Evolutionary conservation across 2,888 invertebrate genomes (phyloP).

Genomic region (Drosophila flavopinicola): DNA sequence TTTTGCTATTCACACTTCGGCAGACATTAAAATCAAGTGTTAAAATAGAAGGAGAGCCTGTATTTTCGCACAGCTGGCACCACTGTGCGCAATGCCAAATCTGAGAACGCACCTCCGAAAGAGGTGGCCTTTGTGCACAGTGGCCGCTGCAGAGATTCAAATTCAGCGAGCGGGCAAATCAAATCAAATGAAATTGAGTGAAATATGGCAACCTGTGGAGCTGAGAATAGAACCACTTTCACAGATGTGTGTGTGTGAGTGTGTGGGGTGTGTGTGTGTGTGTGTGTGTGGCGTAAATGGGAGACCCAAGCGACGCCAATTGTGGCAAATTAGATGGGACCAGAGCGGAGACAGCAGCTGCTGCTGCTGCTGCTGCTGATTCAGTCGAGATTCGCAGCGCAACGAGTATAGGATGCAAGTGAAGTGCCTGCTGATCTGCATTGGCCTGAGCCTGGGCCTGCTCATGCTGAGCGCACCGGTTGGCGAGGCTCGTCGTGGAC

Average conservation of each 20-base stretch:
- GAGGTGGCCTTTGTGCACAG: constrained; percentile 62
- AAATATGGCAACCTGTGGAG: constrained; percentile 59
- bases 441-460: constrained; percentile 82
- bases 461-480: constrained; percentile 83
- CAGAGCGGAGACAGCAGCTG: constrained; percentile 21
- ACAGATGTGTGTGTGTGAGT: too few relatives aligned
- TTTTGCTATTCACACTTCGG: too few relatives aligned
- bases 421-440: constrained; percentile 72
- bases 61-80: not conserved
- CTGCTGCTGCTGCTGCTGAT: constrained; percentile 39
- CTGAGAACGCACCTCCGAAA: constrained; percentile 45
- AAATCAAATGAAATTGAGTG: constrained; percentile 73
- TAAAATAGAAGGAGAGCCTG: too few relatives aligned
- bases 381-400: constrained; percentile 76
- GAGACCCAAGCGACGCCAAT: constrained; percentile 61
- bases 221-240: constrained; percentile 32
- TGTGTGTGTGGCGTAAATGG: constrained; percentile 38
- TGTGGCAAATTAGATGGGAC: constrained; percentile 72
- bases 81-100: constrained; percentile 55
- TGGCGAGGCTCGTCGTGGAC: constrained; percentile 87
- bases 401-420: constrained; percentile 75
- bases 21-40: too few relatives aligned
- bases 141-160: constrained; percentile 11
- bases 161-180: constrained; percentile 55
- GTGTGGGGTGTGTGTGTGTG: too few relatives aligned